Evolutionary conservation across 37 sponge, comb jelly and placozoan genomes (phyloP).

Genomic region (Haliclona indistincta): DNA sequence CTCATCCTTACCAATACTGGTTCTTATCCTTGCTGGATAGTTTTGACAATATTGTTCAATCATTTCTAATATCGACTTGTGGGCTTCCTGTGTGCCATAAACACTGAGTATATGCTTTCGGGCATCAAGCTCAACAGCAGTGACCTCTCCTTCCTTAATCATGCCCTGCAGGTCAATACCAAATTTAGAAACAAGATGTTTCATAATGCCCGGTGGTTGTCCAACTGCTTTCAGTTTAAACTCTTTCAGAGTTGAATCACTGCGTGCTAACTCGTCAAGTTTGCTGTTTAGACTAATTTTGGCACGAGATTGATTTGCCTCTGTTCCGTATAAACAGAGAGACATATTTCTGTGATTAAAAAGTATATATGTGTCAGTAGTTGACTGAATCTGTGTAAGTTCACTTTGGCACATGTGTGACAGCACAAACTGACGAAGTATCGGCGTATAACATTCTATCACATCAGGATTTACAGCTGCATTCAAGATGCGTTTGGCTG

Average conservation of each 20-base stretch:
- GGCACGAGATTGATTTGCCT: constrained; percentile 15
- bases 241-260: not conserved
- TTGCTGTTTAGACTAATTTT: constrained; percentile 8
- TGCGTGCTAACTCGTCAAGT: not conserved
- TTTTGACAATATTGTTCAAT: not conserved
- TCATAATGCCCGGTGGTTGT: constrained; percentile 65
- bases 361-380: constrained; percentile 19
- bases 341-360: not conserved
- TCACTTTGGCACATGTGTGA: constrained; percentile 3
- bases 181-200: constrained; percentile 46
- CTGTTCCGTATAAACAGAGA: constrained; percentile 54
- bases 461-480: constrained; percentile 22
- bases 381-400: constrained; percentile 2
- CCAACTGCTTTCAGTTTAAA: constrained; percentile 22
- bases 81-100: constrained; percentile 19
- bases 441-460: constrained; percentile 1
- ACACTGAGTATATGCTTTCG: constrained; percentile 41
- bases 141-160: constrained; percentile 19
- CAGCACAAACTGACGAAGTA: constrained; percentile 21
- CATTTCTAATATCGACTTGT: not conserved
- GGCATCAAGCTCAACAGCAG: constrained; percentile 18
- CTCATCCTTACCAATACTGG: not conserved
- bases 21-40: not conserved
- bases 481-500: constrained; percentile 20
- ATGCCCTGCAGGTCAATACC: constrained; percentile 29